Percentiles rank a stretch among this genome's conserved stretches.
Conservation (phyloP, 2,797 vertebrate genomes). For the Pangasius krempfi region DNA sequence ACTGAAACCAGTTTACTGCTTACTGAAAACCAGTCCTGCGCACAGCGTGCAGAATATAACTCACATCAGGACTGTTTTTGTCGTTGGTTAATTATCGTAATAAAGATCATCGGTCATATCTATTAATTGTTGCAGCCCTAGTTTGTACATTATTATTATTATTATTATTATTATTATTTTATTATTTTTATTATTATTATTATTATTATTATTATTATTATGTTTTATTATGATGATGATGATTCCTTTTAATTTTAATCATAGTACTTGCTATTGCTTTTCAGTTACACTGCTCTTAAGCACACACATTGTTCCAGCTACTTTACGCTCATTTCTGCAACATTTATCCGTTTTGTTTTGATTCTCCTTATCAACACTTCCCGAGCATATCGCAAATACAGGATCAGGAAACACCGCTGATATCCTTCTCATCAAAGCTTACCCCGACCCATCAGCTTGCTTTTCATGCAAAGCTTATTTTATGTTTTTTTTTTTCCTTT, state of each 20-base stretch:
- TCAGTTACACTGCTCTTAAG: not conserved
- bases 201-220: constrained; percentile 2
- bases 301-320: not conserved
- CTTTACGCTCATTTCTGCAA: not conserved
- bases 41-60: not conserved
- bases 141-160: constrained; percentile 18
- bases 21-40: not conserved
- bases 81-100: not conserved
- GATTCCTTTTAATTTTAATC: not conserved
- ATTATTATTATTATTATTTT: not conserved
- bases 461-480: not conserved
- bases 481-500: not conserved
- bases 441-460: not conserved
- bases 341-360: not conserved
- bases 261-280: not conserved
- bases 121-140: constrained; percentile 7
- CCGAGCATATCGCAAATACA: not conserved
- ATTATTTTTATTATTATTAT: constrained; percentile 2
- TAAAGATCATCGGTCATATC: not conserved
- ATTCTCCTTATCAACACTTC: not conserved
- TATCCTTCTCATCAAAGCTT: not conserved
- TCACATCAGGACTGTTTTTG: not conserved
- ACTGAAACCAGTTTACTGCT: not conserved
- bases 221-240: not conserved
- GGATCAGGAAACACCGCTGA: not conserved